Evolutionary conservation across 2,888 invertebrate genomes (phyloP).

Genomic region (Ariolimax columbianus): DNA sequence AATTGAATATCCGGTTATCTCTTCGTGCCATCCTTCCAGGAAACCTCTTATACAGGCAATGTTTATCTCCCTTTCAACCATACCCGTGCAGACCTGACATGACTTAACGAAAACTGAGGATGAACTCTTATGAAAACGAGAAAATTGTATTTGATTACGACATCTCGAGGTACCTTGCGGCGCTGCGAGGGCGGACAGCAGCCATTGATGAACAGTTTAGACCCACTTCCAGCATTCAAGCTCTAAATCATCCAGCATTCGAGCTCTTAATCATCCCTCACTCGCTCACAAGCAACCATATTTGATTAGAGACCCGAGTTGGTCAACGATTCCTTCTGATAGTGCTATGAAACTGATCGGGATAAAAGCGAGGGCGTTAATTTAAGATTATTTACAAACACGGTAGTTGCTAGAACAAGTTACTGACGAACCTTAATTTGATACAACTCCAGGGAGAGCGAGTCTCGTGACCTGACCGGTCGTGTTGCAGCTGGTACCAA

Average conservation of each 20-base stretch:
- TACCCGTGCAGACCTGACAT: not conserved
- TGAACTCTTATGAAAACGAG: not conserved
- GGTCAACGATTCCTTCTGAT: not conserved
- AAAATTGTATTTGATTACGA: slow-evolving; percentile 18
- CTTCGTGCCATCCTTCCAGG: not conserved
- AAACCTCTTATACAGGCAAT: too few relatives aligned
- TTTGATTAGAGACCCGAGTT: slow-evolving; percentile 13
- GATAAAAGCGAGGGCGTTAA: not conserved
- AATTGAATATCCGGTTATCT: not conserved
- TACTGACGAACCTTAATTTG: too few relatives aligned
- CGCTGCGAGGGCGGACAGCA: slow-evolving; percentile 1
- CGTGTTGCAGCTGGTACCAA: too few relatives aligned
- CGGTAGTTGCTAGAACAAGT: not conserved
- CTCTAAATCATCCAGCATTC: not conserved
- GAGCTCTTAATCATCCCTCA: not conserved
- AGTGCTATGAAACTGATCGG: not conserved
- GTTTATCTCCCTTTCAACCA: too few relatives aligned
- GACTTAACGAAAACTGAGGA: not conserved
- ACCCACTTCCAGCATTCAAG: not conserved
- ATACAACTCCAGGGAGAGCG: too few relatives aligned
- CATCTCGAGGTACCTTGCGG: not conserved
- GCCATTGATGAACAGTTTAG: slow-evolving; percentile 20
- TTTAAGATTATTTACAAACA: not conserved
- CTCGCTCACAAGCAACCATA: not conserved
- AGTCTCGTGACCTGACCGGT: too few relatives aligned